Conservation (phyloP, 53 echinoderm and acorn worm genomes). For the Stichopus horrens region DNA sequence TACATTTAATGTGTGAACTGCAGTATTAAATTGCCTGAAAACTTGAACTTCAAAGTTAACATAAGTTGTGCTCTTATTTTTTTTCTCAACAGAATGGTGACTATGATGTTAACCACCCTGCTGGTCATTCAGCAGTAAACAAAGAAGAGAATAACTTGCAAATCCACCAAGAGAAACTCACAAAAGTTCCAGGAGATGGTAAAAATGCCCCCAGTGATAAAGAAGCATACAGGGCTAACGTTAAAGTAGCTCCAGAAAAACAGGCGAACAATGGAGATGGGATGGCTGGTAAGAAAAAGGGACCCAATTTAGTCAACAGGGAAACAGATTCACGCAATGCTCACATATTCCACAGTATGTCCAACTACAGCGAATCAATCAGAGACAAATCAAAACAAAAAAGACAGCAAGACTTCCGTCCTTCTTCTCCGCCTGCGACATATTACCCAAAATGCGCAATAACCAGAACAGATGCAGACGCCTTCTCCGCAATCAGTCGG, state of each 20-base stretch:
- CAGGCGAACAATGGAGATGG: not conserved
- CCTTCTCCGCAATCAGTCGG: constrained; percentile 77
- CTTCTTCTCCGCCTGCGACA: constrained; percentile 20
- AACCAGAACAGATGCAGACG: constrained; percentile 60
- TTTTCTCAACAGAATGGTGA: constrained; percentile 27
- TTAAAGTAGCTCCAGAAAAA: not conserved
- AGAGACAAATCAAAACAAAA: constrained; percentile 3
- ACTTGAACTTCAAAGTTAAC: too few relatives aligned
- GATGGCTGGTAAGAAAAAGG: constrained; percentile 12
- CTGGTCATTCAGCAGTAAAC: constrained; percentile 35
- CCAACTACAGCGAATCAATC: not conserved
- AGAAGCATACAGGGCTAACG: constrained; percentile 49
- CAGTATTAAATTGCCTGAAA: too few relatives aligned
- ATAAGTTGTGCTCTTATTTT: too few relatives aligned
- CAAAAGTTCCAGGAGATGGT: constrained; percentile 20
- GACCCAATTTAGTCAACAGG: constrained; percentile 24
- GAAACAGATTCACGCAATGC: constrained; percentile 36
- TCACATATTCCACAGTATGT: constrained; percentile 32
- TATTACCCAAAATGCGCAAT: constrained; percentile 75
- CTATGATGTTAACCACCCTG: constrained; percentile 27
- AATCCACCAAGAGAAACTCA: constrained; percentile 9
- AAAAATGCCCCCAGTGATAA: constrained; percentile 44
- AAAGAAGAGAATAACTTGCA: constrained; percentile 21
- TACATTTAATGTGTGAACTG: too few relatives aligned
- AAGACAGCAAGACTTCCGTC: not conserved